Percentiles rank a stretch among this genome's conserved stretches.
Evolutionary conservation across 2,888 invertebrate species (phyloP).

Genomic region (Limulus polyphemus): DNA sequence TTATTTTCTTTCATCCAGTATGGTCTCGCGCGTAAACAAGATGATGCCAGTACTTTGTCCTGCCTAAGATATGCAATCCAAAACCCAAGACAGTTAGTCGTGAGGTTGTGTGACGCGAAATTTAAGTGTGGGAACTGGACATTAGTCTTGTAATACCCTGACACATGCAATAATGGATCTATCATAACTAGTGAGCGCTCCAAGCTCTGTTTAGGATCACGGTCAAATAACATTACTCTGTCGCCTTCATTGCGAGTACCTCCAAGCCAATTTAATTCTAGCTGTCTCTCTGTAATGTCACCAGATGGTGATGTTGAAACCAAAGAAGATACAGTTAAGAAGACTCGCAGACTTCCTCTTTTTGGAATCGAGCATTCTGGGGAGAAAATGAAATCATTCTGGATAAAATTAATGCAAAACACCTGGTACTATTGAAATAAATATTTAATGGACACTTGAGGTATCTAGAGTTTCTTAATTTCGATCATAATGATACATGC

Average conservation of each 20-base stretch:
- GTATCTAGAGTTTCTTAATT: too few species aligned
- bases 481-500: too few species aligned
- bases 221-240: constrained; percentile 5
- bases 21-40: constrained; percentile 18
- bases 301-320: constrained; percentile 20
- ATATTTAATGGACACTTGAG: too few species aligned
- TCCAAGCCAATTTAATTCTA: constrained; percentile 17
- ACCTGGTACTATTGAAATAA: too few species aligned
- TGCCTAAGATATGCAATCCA: constrained; percentile 24
- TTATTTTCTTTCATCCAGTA: constrained; percentile 22
- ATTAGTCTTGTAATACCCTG: constrained; percentile 10
- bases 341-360: too few species aligned
- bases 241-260: background rate
- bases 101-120: constrained; percentile 6
- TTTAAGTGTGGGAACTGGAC: constrained; percentile 5
- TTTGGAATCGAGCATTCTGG: too few species aligned
- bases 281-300: constrained; percentile 20
- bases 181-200: constrained; percentile 1
- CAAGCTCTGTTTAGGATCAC: background rate
- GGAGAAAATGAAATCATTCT: too few species aligned
- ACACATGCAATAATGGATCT: constrained; percentile 1
- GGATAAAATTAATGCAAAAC: too few species aligned
- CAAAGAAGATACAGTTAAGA: constrained; percentile 27
- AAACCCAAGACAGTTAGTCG: constrained; percentile 21
- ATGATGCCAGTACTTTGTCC: constrained; percentile 25